Conservation (phyloP, 2,113 vertebrate genomes). For the Campylorhamphus procurvoides region DNA sequence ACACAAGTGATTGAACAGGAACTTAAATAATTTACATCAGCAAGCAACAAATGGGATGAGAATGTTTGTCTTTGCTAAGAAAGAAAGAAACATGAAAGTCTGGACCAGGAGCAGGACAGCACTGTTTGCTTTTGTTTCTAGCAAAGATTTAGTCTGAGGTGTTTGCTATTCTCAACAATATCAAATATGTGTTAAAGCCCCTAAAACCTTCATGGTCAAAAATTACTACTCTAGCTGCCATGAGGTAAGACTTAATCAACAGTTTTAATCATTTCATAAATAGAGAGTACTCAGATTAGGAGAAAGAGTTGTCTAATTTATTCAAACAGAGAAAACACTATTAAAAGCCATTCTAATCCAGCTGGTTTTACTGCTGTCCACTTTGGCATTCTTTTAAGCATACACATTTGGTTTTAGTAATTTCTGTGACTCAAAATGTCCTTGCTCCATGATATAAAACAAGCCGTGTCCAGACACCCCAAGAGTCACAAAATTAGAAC, state of each 20-base stretch:
- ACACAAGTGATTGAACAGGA: neutral
- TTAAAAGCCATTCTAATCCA: neutral
- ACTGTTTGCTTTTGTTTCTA: neutral
- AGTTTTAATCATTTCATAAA: neutral
- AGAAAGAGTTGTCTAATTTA: neutral
- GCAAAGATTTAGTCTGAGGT: neutral
- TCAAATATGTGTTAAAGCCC: neutral
- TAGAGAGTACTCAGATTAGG: neutral
- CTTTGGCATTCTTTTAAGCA: neutral
- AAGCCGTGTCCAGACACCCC: neutral
- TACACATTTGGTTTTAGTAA: neutral
- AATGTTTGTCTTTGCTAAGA: neutral
- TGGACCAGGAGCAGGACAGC: neutral
- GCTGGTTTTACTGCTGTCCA: neutral
- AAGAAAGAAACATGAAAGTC: neutral
- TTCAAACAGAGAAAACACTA: neutral
- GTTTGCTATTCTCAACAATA: neutral
- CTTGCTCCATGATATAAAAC: neutral
- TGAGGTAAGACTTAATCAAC: neutral
- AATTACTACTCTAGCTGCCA: neutral
- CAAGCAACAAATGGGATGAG: neutral
- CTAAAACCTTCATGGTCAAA: neutral
- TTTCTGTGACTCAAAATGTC: neutral
- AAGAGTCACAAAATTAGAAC: neutral
- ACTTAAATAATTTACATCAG: neutral